Evolutionary conservation across 2,113 vertebrate species (phyloP).

Genomic region (Alligator mississippiensis): DNA sequence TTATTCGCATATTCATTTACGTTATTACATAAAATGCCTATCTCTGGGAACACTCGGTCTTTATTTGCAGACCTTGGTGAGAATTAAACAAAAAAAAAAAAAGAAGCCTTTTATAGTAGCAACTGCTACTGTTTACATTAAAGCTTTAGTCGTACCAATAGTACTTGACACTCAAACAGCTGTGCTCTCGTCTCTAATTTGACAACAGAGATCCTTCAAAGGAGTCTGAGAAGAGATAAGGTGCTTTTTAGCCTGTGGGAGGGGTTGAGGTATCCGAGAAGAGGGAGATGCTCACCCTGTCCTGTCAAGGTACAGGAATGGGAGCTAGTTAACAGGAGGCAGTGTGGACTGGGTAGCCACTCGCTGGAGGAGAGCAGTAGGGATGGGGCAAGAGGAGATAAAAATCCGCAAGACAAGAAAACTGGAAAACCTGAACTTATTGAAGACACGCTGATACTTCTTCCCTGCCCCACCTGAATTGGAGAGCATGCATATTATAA

Average conservation of each 20-base stretch:
- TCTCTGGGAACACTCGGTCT: neutral
- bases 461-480: slow-evolving; percentile 35
- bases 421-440: slow-evolving; percentile 38
- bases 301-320: neutral
- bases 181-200: slow-evolving; percentile 43
- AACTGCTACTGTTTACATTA: neutral
- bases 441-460: slow-evolving; percentile 14
- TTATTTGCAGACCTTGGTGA: slow-evolving; percentile 10
- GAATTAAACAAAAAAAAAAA: slow-evolving; percentile 12
- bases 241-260: slow-evolving; percentile 6
- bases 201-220: slow-evolving; percentile 29
- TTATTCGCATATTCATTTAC: neutral
- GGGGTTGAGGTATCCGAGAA: slow-evolving; percentile 23
- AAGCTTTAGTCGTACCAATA: slow-evolving; percentile 23
- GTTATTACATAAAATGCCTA: neutral
- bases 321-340: slow-evolving; percentile 27
- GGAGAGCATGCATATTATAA: slow-evolving; percentile 37
- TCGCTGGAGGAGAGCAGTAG: neutral
- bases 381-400: neutral
- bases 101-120: neutral
- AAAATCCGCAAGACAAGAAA: slow-evolving; percentile 15
- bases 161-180: slow-evolving; percentile 2
- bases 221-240: slow-evolving; percentile 23
- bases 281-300: slow-evolving; percentile 10
- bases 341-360: neutral